Evolutionary conservation across 2,888 invertebrate species (phyloP), one percentile per base, ranked within the genome.

Genomic region (Holacanthella duospinosa): DNA sequence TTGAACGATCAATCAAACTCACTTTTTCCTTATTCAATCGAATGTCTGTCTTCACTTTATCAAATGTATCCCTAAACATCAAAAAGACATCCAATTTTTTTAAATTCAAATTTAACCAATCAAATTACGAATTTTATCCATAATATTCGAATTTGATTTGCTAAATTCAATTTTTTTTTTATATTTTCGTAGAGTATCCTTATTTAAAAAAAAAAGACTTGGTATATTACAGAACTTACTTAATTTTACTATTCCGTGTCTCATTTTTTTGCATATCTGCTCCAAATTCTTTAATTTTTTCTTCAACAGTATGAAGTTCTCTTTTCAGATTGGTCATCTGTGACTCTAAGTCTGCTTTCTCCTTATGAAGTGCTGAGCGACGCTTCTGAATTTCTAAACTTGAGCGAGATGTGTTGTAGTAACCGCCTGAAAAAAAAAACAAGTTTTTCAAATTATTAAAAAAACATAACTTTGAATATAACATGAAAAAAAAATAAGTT

Each of bases 251-350:
- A 77, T 94, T 95, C 76, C 94, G 95, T 0, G 95, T 97, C 79
- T 97, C 96, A 1, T 93, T 94, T 74, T 92, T 85, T 76, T 96
- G 96, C 93, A 96, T 94, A 75, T 96, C 95, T 0, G 93, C 93
- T 0, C 96, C 94, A 55, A 94, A 87, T 63, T 85, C 84, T 75
- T 91, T 92, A 68, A 93, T 92, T 61, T 84, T 85, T 2, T 85
- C 82, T 78, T 92, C 92, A 0, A 89, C 90, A 74, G 85, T 85
- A 73, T 85, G 84, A 1, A 93, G 80, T 70, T 92, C 89, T 65
- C 86, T 86, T 55, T 90, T 81, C 55, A 93, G 77, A 0, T 84
- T 82, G 61, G 82, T 80, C 61, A 93, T 78, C 74, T 93, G 88
- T 59, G 83, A 82, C 72, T 93, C 93, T 44, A 89, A 82, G 0